Base-by-base conservation (phyloP, 2,797 vertebrate genomes). In the Eurystomus glaucurus region DNA sequence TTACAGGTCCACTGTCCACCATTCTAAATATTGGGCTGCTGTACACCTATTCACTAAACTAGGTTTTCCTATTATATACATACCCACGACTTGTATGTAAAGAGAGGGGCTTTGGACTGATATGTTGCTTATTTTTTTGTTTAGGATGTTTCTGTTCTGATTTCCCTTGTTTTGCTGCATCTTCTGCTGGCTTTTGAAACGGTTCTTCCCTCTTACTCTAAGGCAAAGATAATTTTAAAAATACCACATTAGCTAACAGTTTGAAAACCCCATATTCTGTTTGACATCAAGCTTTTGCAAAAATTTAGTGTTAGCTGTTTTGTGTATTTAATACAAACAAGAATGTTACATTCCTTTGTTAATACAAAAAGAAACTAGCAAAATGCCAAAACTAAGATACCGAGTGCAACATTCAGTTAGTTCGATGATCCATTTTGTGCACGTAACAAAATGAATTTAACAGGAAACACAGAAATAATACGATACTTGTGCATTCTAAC, bases 141-240 rank as follows among this genome's bases (percentile, higher is more conserved):
- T 97, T 96, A 82, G 80, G 93, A 94, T 97, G 96, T 97, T 98
- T 97, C 85, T 97, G 95, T 92, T 97, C 97, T 97, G 96, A 96
- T 88, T 98, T 96, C 93, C 88, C 93, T 93, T 96, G 97, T 94
- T 98, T 97, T 96, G 96, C 77, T 96, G 92, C 88, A 85, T 97
- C 83, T 66, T 97, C 95, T 94, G 85, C 81, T 80, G 80, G 88
- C 79, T 97, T 98, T 95, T 88, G 97, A 90, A 97, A 81, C 10
- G 58, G 88, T 86, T 97, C 98, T 97, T 98, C 98, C 97, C 98
- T 98, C 90, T 98, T 97, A 96, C 77, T 98, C 98, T 99, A 96
- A 88, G 95, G 95, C 84, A 96, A 96, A 97, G 91, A 97, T 93
- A 96, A 97, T 88, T 96, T 92, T 74, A 97, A 91, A 97, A 95